Percentiles rank a stretch among this genome's conserved stretches.
Evolutionary conservation across 2,113 vertebrate species (phyloP).

Genomic region (Albula goreensis): DNA sequence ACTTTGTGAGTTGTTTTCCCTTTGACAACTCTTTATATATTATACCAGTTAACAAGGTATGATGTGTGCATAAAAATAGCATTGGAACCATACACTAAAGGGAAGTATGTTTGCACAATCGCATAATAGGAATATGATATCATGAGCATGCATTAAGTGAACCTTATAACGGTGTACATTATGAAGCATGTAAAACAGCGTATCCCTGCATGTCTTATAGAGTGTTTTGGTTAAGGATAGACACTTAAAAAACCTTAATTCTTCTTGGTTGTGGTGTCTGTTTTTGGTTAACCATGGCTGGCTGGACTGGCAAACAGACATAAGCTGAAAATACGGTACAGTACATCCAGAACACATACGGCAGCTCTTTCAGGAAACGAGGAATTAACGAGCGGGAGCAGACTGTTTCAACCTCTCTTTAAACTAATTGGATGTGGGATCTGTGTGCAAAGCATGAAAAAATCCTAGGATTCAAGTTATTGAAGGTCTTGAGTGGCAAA

Average conservation of each 20-base stretch:
- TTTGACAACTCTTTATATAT: background rate
- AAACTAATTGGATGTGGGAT: conserved; percentile 9
- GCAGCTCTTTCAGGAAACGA: background rate
- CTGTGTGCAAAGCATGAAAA: background rate
- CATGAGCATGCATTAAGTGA: background rate
- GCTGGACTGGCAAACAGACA: conserved; percentile 37
- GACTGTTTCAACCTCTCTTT: conserved; percentile 1
- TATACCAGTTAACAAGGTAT: background rate
- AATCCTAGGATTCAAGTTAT: background rate
- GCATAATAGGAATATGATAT: background rate
- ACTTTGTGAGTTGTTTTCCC: background rate
- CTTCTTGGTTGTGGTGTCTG: conserved; percentile 23
- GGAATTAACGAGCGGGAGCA: background rate
- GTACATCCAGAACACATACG: background rate
- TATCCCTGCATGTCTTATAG: background rate
- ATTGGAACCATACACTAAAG: no score
- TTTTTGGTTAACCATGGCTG: conserved; percentile 42
- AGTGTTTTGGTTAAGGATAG: conserved; percentile 46
- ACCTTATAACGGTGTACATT: background rate
- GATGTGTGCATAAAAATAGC: conserved; percentile 2
- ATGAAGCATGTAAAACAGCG: background rate
- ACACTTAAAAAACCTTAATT: conserved; percentile 29
- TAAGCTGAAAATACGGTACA: background rate
- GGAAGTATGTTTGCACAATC: no score
- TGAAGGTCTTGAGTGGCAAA: background rate